These are phyloP conservation scores for Pseudopleuronectes americanus DNA, from an alignment of 2,797 vertebrate species.

Conservation along the genomic window DNA sequence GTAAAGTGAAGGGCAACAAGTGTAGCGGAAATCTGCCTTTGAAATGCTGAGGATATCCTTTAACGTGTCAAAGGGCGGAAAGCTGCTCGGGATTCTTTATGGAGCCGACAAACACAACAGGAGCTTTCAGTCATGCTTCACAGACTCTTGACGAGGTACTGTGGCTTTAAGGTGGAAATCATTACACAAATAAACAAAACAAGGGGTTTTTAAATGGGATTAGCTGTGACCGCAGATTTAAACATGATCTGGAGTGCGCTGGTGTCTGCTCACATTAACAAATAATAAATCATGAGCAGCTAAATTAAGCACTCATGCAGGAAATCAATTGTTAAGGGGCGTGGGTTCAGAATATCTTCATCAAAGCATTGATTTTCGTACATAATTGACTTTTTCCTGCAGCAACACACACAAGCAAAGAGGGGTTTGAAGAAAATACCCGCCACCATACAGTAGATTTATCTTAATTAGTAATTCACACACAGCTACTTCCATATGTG, in stretches of 20 bases:
- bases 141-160: conserved; percentile 16
- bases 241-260: conserved; percentile 17
- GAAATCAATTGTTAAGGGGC: conserved; percentile 71
- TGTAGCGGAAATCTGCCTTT: conserved; percentile 14
- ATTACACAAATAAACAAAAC: neutral
- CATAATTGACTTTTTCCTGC: conserved; percentile 62
- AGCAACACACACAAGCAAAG: conserved; percentile 47
- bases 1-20: conserved; percentile 20
- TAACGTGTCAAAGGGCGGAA: conserved; percentile 2
- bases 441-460: conserved; percentile 27
- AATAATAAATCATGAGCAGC: conserved; percentile 73
- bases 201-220: neutral
- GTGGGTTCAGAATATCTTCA: conserved; percentile 66
- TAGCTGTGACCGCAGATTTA: conserved; percentile 4
- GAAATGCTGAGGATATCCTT: conserved; percentile 15
- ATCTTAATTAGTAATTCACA: conserved; percentile 50
- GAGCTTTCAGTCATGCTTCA: conserved; percentile 1
- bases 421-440: conserved; percentile 16
- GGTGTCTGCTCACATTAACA: conserved; percentile 56
- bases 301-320: conserved; percentile 61
- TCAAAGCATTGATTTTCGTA: conserved; percentile 70
- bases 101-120: conserved; percentile 9
- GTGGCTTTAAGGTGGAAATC: neutral
- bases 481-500: conserved; percentile 23
- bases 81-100: neutral